Evolutionary conservation across 2,888 invertebrate genomes (phyloP), one percentile per base, ranked within the genome.

Genomic region (Drosophila borealis): DNA sequence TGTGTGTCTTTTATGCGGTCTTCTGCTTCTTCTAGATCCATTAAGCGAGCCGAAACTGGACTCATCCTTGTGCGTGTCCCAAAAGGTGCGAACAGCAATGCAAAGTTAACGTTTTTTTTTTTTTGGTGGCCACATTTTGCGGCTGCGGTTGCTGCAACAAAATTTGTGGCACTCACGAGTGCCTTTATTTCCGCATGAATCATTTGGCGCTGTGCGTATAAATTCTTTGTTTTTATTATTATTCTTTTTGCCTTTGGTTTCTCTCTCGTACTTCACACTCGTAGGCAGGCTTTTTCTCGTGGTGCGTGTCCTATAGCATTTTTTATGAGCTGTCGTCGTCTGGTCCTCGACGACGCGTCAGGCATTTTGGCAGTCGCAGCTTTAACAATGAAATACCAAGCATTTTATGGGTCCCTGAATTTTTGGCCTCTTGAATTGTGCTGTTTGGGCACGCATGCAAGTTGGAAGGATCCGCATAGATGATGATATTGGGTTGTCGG

Each of bases 141-240:
- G 46, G 21, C 66, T 77, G 80, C 62, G 87, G 82, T 72, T 37
- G 57, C 72, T 64, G 77, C 74, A 70, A 59, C 74, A 72, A 79
- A 74, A 79, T 85, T 82, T 85, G 82, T 69, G 62, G 60, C 74
- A 82, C 85, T 81, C 84, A 54, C 70, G 89, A 87, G 85, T 89
- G 87, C 89, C 70, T 87, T 86, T 83, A 83, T 59, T 89, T 89
- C 78, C 78, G 81, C 81, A 87, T 85, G 85, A 85, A 87, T 89
- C 85, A 87, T 80, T 79, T 74, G 74, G 53, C 62, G 33, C 69
- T 65, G 29, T 55, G 70, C 74, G 69, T 61, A 88, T 72, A 86
- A 88, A 85, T 88, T 82, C 63, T 66, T 72, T 21, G 62, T 68
- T 63, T 66, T 67, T 78, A 48, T 55, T 78, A 48, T 55, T 61